These are phyloP conservation scores for Lochmaea capreae DNA, from an alignment of 2,888 invertebrate genomes.

Conservation along the genomic window DNA sequence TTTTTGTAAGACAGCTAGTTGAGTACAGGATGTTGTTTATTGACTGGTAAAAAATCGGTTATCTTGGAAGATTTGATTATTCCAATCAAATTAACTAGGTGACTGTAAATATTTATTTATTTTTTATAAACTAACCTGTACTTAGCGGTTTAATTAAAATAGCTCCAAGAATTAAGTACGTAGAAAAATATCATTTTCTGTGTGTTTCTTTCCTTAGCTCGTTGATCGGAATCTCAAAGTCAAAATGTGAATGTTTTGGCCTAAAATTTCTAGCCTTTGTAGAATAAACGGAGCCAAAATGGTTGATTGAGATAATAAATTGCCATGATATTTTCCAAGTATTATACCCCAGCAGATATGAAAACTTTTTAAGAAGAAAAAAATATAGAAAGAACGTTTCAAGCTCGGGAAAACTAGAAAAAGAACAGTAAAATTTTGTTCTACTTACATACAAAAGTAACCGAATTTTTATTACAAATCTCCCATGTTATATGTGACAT, in stretches of 20 bases:
- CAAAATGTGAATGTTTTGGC: constrained; percentile 43
- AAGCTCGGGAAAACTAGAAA: not conserved
- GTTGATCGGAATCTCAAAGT: constrained; percentile 36
- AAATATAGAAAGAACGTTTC: constrained; percentile 12
- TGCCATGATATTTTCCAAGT: constrained; percentile 16
- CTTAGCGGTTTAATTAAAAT: constrained; percentile 38
- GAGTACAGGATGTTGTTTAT: constrained; percentile 43
- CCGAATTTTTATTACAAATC: not conserved
- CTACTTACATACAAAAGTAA: not conserved
- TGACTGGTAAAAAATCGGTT: constrained; percentile 29
- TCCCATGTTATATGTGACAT: not conserved
- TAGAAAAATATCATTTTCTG: constrained; percentile 48
- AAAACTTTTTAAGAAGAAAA: not conserved
- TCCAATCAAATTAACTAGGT: constrained; percentile 25
- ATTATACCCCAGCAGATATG: constrained; percentile 1
- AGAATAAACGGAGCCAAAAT: constrained; percentile 40
- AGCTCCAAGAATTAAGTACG: constrained; percentile 40
- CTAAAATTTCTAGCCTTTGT: constrained; percentile 43
- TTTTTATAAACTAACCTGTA: constrained; percentile 44
- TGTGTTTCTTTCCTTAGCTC: constrained; percentile 47
- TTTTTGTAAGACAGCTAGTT: constrained; percentile 48
- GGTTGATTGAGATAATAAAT: constrained; percentile 30
- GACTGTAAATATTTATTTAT: constrained; percentile 42
- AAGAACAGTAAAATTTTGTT: not conserved
- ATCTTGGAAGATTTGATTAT: constrained; percentile 30